Base-by-base conservation (phyloP, 2,113 vertebrate species). In the Dasyornis broadbenti region DNA sequence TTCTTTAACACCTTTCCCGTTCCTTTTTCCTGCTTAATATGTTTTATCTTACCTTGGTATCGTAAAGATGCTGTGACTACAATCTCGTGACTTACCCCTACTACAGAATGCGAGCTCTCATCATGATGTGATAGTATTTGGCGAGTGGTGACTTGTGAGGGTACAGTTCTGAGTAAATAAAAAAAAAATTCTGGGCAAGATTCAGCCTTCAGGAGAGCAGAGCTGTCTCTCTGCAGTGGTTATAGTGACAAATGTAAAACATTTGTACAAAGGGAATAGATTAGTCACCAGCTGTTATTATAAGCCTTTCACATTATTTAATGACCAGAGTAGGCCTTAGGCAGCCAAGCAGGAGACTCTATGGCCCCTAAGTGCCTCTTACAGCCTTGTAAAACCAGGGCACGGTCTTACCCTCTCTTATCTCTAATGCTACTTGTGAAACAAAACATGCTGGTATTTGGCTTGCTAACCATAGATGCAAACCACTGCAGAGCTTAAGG, bases 271-370 rank as follows among this genome's bases (percentile, higher is more conserved):
- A 92, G 92, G 90, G 94, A 90, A 77, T 83, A 35, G 81, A 89
- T 94, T 88, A 94, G 76, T 90, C 91, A 86, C 94, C 92, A 91
- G 89, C 95, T 96, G 92, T 90, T 95, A 64, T 75, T 95, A 56
- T 90, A 95, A 93, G 80, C 60, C 69, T 91, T 94, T 80, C 83
- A 70, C 86, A 9, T 94, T 95, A 89, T 93, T 96, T 96, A 90
- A 94, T 90, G 94, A 81, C 89, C 82, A 71, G 83, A 90, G 72
- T 2, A 89, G 94, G 82, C 76, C 90, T 92, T 68, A 81, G 71
- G 89, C 94, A 97, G 89, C 89, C 91, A 89, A 89, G 86, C 72
- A 93, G 92, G 91, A 82, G 89, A 77, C 83, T 73, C 19, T 63
- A 83, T 40, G 86, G 91, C 90, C 92, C 92, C 89, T 92, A 40